phyloP scores from a whole-genome alignment of 2,113 vertebrate genomes.

The Callithrix jacchus region DNA sequence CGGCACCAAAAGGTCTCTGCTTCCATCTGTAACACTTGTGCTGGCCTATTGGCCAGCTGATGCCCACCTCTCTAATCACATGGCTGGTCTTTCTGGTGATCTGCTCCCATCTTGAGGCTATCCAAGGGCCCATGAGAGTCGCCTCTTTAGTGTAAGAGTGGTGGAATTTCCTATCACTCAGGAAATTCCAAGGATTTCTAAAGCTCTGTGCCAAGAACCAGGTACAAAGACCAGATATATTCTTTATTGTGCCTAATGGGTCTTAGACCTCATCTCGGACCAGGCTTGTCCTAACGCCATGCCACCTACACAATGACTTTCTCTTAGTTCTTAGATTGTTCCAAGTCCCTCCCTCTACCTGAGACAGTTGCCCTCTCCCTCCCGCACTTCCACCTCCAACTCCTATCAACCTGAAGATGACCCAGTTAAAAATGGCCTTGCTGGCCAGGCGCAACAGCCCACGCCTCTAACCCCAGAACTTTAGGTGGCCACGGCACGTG shows the following conservation, averaged over 20 bases:
- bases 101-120: no score
- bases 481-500: no score
- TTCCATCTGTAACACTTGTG: conserved; percentile 84
- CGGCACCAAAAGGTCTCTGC: conserved; percentile 82
- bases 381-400: neutral
- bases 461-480: no score
- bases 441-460: no score
- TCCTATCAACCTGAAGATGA: neutral
- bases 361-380: neutral
- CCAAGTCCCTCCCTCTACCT: neutral
- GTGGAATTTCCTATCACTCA: neutral
- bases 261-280: neutral
- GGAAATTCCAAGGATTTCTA: neutral
- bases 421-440: neutral
- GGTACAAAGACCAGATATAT: neutral
- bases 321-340: neutral
- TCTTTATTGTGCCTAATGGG: neutral
- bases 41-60: neutral
- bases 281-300: neutral
- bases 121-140: neutral
- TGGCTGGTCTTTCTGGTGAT: no score
- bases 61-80: neutral
- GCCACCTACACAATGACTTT: neutral
- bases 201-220: neutral
- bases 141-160: neutral